These are phyloP conservation scores for Andrena camellia DNA, from an alignment of 2,888 invertebrate species.

Conservation along the genomic window DNA sequence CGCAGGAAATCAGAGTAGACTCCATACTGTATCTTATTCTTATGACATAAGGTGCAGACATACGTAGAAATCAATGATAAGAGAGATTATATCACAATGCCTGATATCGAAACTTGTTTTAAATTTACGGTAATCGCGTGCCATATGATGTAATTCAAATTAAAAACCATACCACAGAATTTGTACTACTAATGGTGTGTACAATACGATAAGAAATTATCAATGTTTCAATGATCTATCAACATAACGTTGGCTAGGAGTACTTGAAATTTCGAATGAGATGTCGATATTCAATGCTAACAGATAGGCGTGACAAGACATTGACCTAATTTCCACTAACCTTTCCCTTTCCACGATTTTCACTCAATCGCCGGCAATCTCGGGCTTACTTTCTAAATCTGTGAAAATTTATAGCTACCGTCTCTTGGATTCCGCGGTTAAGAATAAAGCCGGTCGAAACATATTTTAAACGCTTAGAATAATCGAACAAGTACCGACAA, in stretches of 20 bases:
- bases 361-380: not conserved
- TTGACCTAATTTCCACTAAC: constrained; percentile 37
- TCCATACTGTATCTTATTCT: not conserved
- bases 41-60: no score
- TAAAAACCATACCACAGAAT: not conserved
- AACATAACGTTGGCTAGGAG: not conserved
- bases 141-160: not conserved
- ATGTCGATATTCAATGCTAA: not conserved
- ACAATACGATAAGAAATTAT: constrained; percentile 8
- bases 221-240: constrained; percentile 1
- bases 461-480: not conserved
- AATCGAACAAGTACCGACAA: not conserved
- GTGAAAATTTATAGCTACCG: not conserved
- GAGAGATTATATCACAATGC: not conserved
- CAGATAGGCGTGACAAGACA: not conserved
- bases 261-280: not conserved
- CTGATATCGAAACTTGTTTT: not conserved
- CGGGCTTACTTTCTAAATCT: not conserved
- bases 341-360: not conserved
- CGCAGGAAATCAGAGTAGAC: not conserved
- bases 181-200: not conserved
- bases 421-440: not conserved
- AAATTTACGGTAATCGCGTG: not conserved
- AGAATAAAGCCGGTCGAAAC: not conserved
- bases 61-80: not conserved